phyloP scores from a whole-genome alignment of 1,140 invertebrate species.

The Conopomorpha cramerella region DNA sequence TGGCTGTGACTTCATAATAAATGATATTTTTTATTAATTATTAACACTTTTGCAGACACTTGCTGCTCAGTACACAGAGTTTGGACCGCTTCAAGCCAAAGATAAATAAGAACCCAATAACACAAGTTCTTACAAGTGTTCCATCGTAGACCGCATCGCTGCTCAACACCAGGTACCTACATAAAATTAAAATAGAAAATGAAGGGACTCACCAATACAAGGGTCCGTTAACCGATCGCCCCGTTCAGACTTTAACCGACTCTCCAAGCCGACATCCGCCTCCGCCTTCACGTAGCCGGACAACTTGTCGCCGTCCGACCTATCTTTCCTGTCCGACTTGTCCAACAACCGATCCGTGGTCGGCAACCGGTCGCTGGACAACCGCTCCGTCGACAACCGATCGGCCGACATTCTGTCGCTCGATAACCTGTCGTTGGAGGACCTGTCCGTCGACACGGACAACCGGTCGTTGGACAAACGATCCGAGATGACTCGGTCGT shows the following conservation, averaged over 20 bases:
- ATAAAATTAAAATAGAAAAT: not conserved
- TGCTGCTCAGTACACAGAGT: too few species aligned
- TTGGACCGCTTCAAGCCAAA: too few species aligned
- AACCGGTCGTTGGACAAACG: conserved; percentile 12
- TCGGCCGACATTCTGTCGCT: conserved; percentile 18
- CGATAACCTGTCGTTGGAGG: conserved; percentile 25
- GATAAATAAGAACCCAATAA: too few species aligned
- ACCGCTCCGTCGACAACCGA: conserved; percentile 9
- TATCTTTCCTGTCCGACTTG: conserved; percentile 8
- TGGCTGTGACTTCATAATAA: too few species aligned
- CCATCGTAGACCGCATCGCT: too few species aligned
- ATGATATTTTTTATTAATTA: too few species aligned
- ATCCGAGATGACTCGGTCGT: conserved; percentile 10
- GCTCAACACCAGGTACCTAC: too few species aligned
- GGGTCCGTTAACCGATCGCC: conserved; percentile 24
- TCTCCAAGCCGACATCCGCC: conserved; percentile 41
- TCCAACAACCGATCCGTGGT: conserved; percentile 3
- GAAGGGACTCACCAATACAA: conserved; percentile 20
- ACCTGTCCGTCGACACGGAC: conserved; percentile 15
- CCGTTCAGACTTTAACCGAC: conserved; percentile 21
- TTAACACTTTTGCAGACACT: too few species aligned
- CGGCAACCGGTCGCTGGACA: conserved; percentile 13
- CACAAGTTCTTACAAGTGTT: too few species aligned
- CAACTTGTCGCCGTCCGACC: conserved; percentile 3
- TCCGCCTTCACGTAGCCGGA: conserved; percentile 30